Conservation (phyloP, 2,113 vertebrate genomes). For the Rhea pennata region DNA sequence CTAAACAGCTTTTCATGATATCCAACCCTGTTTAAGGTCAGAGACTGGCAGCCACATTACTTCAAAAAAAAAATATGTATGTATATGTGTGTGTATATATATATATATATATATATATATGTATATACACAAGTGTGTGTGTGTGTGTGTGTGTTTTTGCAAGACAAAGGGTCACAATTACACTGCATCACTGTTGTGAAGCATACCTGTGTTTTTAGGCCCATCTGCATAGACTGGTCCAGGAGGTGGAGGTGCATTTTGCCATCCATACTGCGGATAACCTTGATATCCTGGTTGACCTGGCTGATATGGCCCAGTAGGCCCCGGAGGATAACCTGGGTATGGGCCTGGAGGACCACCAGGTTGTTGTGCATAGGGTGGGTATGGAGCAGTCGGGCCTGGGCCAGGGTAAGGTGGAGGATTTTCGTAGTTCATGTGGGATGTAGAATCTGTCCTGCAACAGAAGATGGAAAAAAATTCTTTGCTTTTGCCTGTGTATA, state of each 20-base stretch:
- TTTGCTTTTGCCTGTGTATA: background rate
- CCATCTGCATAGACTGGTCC: constrained; percentile 85
- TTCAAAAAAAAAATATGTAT: background rate
- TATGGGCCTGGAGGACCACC: constrained; percentile 72
- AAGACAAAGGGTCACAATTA: background rate
- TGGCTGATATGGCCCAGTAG: constrained; percentile 83
- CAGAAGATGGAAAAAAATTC: constrained; percentile 20
- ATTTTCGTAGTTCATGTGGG: constrained; percentile 87
- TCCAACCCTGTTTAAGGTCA: background rate
- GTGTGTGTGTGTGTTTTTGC: background rate
- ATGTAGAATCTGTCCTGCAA: constrained; percentile 64
- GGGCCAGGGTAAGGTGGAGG: constrained; percentile 89
- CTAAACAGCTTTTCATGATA: background rate
- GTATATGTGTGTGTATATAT: too few relatives aligned
- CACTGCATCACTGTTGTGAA: background rate
- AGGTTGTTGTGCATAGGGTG: constrained; percentile 81
- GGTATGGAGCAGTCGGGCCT: constrained; percentile 85
- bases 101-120: too few relatives aligned
- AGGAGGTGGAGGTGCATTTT: constrained; percentile 84
- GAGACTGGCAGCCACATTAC: background rate
- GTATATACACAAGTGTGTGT: too few relatives aligned
- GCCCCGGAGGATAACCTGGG: constrained; percentile 79
- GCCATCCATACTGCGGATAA: constrained; percentile 84
- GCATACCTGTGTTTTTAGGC: constrained; percentile 93
- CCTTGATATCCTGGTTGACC: constrained; percentile 87